Evolutionary conservation across 2,113 vertebrate genomes (phyloP).

Genomic region (Peromyscus leucopus): DNA sequence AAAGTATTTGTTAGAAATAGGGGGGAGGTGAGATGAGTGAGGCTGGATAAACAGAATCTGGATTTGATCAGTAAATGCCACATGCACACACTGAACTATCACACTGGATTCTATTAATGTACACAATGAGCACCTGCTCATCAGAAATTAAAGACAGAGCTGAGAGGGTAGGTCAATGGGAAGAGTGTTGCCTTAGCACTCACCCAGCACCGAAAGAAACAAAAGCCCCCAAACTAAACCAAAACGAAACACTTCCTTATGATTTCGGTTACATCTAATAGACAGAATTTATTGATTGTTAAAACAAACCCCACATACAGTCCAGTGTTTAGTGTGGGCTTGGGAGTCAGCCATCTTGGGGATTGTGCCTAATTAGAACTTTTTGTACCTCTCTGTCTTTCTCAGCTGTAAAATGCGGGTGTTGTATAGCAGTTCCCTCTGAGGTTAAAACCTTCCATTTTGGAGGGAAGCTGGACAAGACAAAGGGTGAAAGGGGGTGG

Average conservation of each 20-base stretch:
- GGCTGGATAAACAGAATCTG: not conserved
- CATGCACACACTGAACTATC: no score
- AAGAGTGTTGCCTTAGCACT: no score
- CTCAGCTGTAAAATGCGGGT: not conserved
- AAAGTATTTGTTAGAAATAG: not conserved
- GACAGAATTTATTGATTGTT: not conserved
- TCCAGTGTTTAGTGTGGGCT: not conserved
- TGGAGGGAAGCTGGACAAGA: not conserved
- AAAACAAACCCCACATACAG: not conserved
- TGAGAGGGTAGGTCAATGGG: not conserved
- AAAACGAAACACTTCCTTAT: not conserved
- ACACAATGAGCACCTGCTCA: not conserved
- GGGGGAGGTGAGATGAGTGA: not conserved
- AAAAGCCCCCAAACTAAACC: not conserved
- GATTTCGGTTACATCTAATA: not conserved
- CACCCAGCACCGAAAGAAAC: not conserved
- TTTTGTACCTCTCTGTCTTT: not conserved
- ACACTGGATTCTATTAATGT: not conserved
- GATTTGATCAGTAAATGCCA: not conserved
- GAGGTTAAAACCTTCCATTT: not conserved
- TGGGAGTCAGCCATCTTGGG: not conserved
- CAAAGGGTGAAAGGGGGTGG: not conserved
- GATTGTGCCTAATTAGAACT: not conserved
- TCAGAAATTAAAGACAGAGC: not conserved
- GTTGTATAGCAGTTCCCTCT: not conserved